A percentile compares a stretch with the other conserved stretches of the same genome.
Conservation (phyloP, 2,888 invertebrate species). For the Diaperis boleti region DNA sequence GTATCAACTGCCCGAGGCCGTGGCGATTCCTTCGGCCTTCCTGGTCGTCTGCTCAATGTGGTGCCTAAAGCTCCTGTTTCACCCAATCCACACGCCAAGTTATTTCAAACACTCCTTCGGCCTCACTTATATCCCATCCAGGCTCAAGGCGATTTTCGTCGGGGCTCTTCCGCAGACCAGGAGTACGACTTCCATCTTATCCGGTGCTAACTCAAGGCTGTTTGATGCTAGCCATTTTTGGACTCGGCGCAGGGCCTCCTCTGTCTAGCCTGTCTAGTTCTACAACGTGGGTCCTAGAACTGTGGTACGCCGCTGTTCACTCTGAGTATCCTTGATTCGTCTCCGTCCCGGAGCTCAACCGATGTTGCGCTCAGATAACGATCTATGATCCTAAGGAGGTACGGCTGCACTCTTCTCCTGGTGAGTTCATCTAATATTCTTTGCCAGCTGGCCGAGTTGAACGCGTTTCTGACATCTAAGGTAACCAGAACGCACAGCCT, state of each 20-base stretch:
- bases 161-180: not conserved
- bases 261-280: not conserved
- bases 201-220: not conserved
- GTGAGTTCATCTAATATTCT: not conserved
- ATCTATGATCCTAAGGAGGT: not conserved
- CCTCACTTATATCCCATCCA: not conserved
- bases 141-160: not conserved
- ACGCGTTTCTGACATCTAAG: not conserved
- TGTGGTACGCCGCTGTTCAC: no score
- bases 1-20: not conserved
- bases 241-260: not conserved
- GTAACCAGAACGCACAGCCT: not conserved
- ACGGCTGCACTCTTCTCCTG: not conserved
- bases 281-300: not conserved
- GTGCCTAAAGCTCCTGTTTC: not conserved
- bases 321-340: not conserved
- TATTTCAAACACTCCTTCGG: not conserved
- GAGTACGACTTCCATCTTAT: not conserved
- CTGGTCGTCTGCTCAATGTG: not conserved
- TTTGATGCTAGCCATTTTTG: not conserved
- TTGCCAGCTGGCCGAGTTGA: constrained; percentile 10
- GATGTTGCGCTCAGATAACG: not conserved
- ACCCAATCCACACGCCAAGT: not conserved
- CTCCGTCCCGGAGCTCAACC: not conserved
- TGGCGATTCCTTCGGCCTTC: not conserved